Percentiles rank a stretch among this genome's conserved stretches.
phyloP scores from a whole-genome alignment of 2,113 vertebrate species.

The Bambusicola thoracicus region DNA sequence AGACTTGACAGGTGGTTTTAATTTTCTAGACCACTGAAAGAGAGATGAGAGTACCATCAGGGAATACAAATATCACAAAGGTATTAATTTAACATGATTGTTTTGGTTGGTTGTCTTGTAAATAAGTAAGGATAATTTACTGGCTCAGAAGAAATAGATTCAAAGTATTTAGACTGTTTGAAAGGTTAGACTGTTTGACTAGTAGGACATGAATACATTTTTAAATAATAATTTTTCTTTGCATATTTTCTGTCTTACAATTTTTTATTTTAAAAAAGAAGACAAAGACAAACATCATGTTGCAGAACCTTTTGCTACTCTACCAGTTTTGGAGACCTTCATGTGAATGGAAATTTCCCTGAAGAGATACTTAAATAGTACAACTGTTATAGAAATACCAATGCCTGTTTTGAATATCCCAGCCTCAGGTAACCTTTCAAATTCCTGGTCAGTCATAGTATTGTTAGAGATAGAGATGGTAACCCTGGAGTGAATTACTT shows the following conservation, averaged over 20 bases:
- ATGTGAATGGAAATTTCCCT: neutral
- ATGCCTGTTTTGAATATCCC: neutral
- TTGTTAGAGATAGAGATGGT: neutral
- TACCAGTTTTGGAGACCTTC: neutral
- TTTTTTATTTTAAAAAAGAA: neutral
- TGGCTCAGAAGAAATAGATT: neutral
- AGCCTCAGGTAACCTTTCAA: neutral
- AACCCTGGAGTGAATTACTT: neutral
- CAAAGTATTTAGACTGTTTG: neutral
- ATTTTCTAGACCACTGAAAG: constrained; percentile 67
- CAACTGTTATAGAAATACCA: neutral
- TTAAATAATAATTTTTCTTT: neutral
- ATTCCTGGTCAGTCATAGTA: neutral
- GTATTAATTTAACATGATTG: constrained; percentile 16
- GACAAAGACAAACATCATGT: neutral
- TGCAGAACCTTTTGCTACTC: neutral
- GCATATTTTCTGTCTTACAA: accelerated
- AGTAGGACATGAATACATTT: neutral
- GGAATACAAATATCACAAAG: constrained; percentile 39
- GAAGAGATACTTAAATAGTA: neutral
- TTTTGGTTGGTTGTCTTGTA: neutral
- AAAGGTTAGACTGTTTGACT: neutral
- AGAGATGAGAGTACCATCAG: neutral
- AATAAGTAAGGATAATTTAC: neutral
- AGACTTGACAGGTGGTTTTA: constrained; percentile 62